Percentiles rank a stretch among this genome's conserved stretches.
phyloP scores from a whole-genome alignment of 2,113 vertebrate genomes.

The Crocuta crocuta region DNA sequence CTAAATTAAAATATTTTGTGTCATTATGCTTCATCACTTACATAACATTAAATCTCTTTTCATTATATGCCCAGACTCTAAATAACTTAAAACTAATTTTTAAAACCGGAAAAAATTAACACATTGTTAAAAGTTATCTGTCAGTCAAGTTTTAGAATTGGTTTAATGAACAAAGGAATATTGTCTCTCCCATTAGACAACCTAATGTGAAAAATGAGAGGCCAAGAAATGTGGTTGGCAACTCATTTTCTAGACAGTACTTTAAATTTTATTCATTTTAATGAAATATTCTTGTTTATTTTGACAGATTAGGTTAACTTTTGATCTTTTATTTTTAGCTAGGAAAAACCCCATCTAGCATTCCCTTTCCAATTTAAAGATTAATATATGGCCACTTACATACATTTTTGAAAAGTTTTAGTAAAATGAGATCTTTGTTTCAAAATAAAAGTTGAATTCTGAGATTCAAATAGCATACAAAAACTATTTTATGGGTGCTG shows the following conservation, averaged over 20 bases:
- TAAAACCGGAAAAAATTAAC: not conserved
- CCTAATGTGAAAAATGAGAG: not conserved
- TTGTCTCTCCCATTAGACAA: not conserved
- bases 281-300: not conserved
- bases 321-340: not conserved
- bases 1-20: not conserved
- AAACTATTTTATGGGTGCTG: not conserved
- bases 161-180: not conserved
- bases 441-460: not conserved
- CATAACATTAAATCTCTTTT: not conserved
- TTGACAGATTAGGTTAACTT: not conserved
- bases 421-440: not conserved
- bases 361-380: not conserved
- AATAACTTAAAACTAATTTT: slow-evolving; percentile 29
- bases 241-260: not conserved
- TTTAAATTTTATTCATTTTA: not conserved
- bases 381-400: not conserved
- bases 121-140: not conserved
- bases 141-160: not conserved
- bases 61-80: not conserved
- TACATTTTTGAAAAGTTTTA: not conserved
- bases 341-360: not conserved
- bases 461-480: not conserved
- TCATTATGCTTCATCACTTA: not conserved
- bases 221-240: not conserved